phyloP scores from a whole-genome alignment of 2,797 vertebrate species.

The Ataeniobius toweri region DNA sequence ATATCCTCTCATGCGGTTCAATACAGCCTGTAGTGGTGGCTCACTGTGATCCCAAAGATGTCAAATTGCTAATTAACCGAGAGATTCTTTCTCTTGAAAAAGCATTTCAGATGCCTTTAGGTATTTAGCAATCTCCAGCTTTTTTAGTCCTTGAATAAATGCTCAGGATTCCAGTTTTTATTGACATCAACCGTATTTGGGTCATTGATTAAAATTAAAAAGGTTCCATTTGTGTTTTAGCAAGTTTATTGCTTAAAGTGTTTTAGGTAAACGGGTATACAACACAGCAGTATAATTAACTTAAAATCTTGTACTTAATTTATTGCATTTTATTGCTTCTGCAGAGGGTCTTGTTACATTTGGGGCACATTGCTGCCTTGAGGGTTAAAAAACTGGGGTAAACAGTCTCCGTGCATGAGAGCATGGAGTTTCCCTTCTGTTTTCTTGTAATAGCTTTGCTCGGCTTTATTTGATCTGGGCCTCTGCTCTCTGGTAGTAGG shows the following conservation, averaged over 20 bases:
- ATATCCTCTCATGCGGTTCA: conserved; percentile 22
- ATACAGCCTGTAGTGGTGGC: conserved; percentile 43
- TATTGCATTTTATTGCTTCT: not conserved
- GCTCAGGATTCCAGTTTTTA: conserved; percentile 6
- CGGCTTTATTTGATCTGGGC: conserved; percentile 68
- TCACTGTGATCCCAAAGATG: conserved; percentile 51
- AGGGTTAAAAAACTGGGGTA: conserved; percentile 33
- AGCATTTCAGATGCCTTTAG: conserved; percentile 25
- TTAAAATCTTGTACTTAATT: not conserved
- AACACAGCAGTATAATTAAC: not conserved
- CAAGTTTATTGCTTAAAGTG: not conserved
- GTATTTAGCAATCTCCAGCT: conserved; percentile 12
- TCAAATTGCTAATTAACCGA: conserved; percentile 67
- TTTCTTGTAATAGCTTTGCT: conserved; percentile 62
- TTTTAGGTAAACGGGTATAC: not conserved
- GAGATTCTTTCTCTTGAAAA: conserved; percentile 31
- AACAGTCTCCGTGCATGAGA: conserved; percentile 22
- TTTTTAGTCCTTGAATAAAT: conserved; percentile 8
- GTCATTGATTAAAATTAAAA: not conserved
- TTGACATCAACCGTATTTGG: conserved; percentile 3
- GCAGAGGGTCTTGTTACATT: not conserved
- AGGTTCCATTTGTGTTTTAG: not conserved
- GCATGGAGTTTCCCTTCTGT: conserved; percentile 60
- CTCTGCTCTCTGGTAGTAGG: conserved; percentile 52
- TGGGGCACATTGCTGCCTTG: not conserved